Percentiles rank a stretch among this genome's conserved stretches.
phyloP scores from a whole-genome alignment of 2,797 vertebrate species.

The Synanceia verrucosa region DNA sequence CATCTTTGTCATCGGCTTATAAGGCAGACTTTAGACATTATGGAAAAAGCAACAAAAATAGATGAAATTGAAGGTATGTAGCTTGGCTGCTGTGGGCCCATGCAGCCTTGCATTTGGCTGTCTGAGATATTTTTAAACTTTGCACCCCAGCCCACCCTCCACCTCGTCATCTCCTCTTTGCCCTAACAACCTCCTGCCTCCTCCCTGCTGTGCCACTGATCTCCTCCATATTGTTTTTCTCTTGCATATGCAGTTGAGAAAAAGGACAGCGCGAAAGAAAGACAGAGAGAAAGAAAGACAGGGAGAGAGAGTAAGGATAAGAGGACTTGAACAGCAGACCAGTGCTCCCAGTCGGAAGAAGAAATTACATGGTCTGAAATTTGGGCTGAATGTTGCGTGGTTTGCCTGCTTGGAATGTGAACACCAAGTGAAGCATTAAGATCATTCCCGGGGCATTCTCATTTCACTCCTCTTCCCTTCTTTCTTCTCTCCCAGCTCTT shows the following conservation, averaged over 20 bases:
- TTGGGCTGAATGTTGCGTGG: slow-evolving; percentile 63
- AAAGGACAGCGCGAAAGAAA: neutral
- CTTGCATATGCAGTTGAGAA: slow-evolving; percentile 18
- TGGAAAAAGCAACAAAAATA: slow-evolving; percentile 81
- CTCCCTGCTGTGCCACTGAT: slow-evolving; percentile 42
- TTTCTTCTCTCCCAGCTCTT: slow-evolving; percentile 14
- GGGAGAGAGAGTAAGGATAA: neutral
- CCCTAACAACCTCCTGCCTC: slow-evolving; percentile 47
- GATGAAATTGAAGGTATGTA: slow-evolving; percentile 77
- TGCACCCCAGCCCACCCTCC: slow-evolving; percentile 61
- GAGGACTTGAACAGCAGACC: neutral
- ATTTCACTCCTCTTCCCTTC: slow-evolving; percentile 23
- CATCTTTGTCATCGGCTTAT: slow-evolving; percentile 76
- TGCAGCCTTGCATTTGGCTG: slow-evolving; percentile 56
- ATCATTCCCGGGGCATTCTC: slow-evolving; percentile 68
- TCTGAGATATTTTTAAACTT: slow-evolving; percentile 81
- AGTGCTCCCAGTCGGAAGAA: slow-evolving; percentile 49
- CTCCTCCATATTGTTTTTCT: slow-evolving; percentile 61
- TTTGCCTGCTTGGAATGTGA: slow-evolving; percentile 76
- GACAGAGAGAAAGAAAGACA: neutral
- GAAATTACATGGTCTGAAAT: slow-evolving; percentile 45
- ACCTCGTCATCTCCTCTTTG: slow-evolving; percentile 48
- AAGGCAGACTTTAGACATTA: slow-evolving; percentile 77
- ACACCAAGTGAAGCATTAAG: slow-evolving; percentile 76
- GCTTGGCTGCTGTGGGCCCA: slow-evolving; percentile 60